Conservation (phyloP, 1,140 invertebrate genomes). For the Diachasma alloeum region DNA sequence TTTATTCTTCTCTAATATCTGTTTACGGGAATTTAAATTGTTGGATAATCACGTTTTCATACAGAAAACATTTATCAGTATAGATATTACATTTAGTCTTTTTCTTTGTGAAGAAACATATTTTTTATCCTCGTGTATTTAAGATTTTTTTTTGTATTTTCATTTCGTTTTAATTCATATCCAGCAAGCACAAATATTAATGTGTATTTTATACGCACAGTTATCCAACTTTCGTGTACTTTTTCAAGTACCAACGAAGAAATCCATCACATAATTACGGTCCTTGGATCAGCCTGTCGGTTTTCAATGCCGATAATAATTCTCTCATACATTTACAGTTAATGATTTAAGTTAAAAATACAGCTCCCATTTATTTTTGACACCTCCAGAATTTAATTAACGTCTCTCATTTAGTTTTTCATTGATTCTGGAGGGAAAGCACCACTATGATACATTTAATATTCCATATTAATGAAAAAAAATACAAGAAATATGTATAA, state of each 20-base stretch:
- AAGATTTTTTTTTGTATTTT: conserved; percentile 8
- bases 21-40: conserved; percentile 11
- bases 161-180: conserved; percentile 41
- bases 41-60: background rate
- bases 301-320: conserved; percentile 1
- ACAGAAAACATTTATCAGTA: background rate
- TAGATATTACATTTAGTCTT: conserved; percentile 13
- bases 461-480: background rate
- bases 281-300: conserved; percentile 19
- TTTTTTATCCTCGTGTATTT: conserved; percentile 10
- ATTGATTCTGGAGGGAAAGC: conserved; percentile 43
- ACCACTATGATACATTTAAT: conserved; percentile 51
- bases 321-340: conserved; percentile 10
- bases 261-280: conserved; percentile 8
- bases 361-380: conserved; percentile 19
- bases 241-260: background rate
- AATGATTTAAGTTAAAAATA: conserved; percentile 6
- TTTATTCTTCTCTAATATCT: conserved; percentile 7
- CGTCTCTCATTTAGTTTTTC: background rate
- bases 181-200: conserved; percentile 55
- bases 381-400: background rate
- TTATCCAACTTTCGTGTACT: conserved; percentile 22
- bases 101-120: conserved; percentile 19
- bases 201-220: conserved; percentile 29
- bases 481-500: background rate